Base-by-base conservation (phyloP, 2,888 invertebrate genomes). In the Heteromyza rotundicornis region DNA sequence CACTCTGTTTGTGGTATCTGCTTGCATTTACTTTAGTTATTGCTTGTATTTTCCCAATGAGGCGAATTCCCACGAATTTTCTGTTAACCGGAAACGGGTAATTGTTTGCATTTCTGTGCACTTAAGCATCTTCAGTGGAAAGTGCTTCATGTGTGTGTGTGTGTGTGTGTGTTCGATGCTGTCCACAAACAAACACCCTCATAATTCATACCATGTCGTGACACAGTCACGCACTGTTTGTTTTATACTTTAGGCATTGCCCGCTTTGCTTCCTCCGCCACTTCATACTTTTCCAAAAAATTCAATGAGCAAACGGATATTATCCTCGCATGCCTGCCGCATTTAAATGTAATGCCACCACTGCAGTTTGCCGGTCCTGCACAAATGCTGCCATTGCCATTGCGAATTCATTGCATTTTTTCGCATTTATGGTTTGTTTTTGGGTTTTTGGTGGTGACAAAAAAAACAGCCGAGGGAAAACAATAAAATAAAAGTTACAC, bases 141-240 rank as follows among this genome's bases (percentile, higher is more conserved):
- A 32, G 7, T 8, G 12, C 5, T 8, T 32, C 32, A 32, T 12
- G 50, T 1, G 2, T 62, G 63, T 67, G 63, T 63, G 62, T 67
- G 32, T 51, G 47, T 58, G 32, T 59, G 47, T 57, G 20, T 10
- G 53, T 60, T 23, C 22, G 19, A 57, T 51, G 49, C 65, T 70
- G 68, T 65, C 70, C 66, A 54, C 54, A 62, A 55, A 69, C 60
- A 68, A 72, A 63, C 36, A 32, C 57, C 12, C 12, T 5, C 32
- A 32, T n/a, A n/a, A n/a, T n/a, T n/a, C n/a, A n/a, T n/a, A 8
- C 32, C 32, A 12, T 32, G 32, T 23, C 10, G 20, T 20, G 50
- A 50, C 50, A 50, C 50, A 22, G 50, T 20, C 17, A 50, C 23
- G 50, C 50, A 50, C 50, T 50, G 19, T 50, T 50, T 50, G 50